phyloP scores from a whole-genome alignment of 2,888 invertebrate genomes.

The Herminia tarsipennalis region DNA sequence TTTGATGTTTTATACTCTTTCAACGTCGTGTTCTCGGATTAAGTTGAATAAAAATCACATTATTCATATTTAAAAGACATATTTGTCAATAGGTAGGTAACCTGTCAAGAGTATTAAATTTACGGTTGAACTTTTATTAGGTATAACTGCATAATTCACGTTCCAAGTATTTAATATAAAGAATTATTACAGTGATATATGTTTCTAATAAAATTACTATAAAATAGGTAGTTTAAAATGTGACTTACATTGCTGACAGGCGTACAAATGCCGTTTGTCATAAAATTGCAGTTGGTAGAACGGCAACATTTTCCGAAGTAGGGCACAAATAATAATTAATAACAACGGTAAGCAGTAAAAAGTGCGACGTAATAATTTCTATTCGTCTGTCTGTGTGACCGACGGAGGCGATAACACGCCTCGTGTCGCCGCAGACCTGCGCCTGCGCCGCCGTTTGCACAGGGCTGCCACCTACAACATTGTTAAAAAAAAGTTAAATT shows the following conservation, averaged over 20 bases:
- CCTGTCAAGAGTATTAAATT: constrained; percentile 22
- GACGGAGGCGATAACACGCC: constrained; percentile 76
- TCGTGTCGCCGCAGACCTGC: constrained; percentile 70
- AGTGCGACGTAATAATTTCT: constrained; percentile 67
- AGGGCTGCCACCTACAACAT: constrained; percentile 65
- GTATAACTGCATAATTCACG: constrained; percentile 27
- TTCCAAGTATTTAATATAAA: constrained; percentile 19
- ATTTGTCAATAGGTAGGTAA: constrained; percentile 15
- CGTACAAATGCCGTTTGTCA: constrained; percentile 30
- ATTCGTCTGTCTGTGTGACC: constrained; percentile 67
- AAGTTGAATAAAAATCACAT: constrained; percentile 28
- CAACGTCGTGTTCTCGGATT: constrained; percentile 22
- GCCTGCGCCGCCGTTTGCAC: constrained; percentile 47
- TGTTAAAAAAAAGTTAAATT: not conserved
- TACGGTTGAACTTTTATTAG: constrained; percentile 19
- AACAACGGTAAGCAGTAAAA: constrained; percentile 62
- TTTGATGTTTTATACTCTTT: constrained; percentile 19
- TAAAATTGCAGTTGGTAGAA: constrained; percentile 33
- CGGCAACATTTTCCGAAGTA: constrained; percentile 48
- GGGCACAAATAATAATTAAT: constrained; percentile 57
- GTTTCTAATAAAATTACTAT: constrained; percentile 17
- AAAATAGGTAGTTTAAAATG: constrained; percentile 23
- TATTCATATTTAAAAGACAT: constrained; percentile 19
- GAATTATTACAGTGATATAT: constrained; percentile 16
- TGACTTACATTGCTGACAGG: constrained; percentile 32